Conservation (phyloP, 2,888 invertebrate species). For the Zhuqinia jingwanae region DNA sequence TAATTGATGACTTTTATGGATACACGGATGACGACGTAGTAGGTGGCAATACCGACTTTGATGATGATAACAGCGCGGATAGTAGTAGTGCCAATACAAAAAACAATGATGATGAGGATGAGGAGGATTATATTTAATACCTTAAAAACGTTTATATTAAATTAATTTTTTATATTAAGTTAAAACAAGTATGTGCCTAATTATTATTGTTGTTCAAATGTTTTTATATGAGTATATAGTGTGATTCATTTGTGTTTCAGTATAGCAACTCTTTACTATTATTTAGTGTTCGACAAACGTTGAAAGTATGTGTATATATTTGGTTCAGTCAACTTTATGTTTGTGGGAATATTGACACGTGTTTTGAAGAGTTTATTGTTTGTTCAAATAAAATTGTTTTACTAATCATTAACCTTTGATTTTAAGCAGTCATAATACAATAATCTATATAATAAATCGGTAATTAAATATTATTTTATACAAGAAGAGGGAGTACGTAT, state of each 20-base stretch:
- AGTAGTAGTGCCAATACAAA: not conserved
- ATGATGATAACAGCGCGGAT: slow-evolving; percentile 19
- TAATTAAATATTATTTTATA: too few species aligned
- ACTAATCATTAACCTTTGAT: too few species aligned
- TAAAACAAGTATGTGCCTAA: not conserved
- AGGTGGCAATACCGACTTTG: not conserved
- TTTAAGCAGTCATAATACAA: too few species aligned
- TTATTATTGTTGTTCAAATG: too few species aligned
- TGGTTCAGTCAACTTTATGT: too few species aligned
- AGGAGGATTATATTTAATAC: not conserved
- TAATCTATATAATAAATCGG: too few species aligned
- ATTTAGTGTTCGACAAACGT: too few species aligned
- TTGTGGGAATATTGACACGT: not conserved
- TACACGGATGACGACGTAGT: slow-evolving; percentile 43
- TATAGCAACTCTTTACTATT: too few species aligned
- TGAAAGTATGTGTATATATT: too few species aligned
- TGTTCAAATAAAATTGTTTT: slow-evolving; percentile 8
- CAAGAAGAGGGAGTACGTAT: too few species aligned
- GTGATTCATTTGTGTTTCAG: too few species aligned
- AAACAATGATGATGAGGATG: not conserved
- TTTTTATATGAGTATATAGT: too few species aligned
- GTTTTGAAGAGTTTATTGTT: not conserved
- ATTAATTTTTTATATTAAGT: not conserved
- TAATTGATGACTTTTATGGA: slow-evolving; percentile 52
- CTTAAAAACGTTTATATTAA: not conserved